Base-by-base conservation (phyloP, 2,888 invertebrate species). In the Thymelicus sylvestris region DNA sequence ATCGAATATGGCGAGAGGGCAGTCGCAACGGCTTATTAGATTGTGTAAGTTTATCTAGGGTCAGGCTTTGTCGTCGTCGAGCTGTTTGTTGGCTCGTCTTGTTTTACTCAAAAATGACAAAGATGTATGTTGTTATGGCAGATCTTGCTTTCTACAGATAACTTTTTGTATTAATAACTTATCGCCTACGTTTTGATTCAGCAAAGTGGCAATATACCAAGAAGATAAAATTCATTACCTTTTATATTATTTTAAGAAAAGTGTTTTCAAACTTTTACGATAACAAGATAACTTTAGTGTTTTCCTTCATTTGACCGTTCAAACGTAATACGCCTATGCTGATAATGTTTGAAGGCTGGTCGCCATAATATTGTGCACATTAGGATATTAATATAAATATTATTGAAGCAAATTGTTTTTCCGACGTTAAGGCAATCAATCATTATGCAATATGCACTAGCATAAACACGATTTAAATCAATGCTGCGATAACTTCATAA, bases 41-140 rank as follows among this genome's bases (percentile, higher is more conserved):
- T 89, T 90, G 83, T 73, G 81, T 76, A 79, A 82, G 90, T 86
- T 90, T 90, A 91, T 91, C 91, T 77, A 69, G 81, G 91, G 89
- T 91, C 89, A 87, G 62, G 66, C 60, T 67, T 77, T 78, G 79
- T 77, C 79, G 75, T 15, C 82, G 80, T 81, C 81, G 79, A 74
- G 71, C 77, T 75, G 73, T 71, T 72, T 75, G 74, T 74, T 72
- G 70, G 72, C 70, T 15, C 59, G 13, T 39, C 38, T 41, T 13
- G 6, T n/a, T 15, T 55, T 44, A 8, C 47, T 24, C 12, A 59
- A 66, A 66, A 48, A 44, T 24, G 13, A 19, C 19, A 41, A 41
- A 59, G 4, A 38, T 73, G 44, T 71, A 13, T 63, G 65, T 24
- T 61, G 39, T 39, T 61, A 19, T 41, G 60, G 19, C 15, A 52